Evolutionary conservation across 2,888 invertebrate genomes (phyloP), one percentile per base, ranked within the genome.

Genomic region (Microctonus hyperodae): DNA sequence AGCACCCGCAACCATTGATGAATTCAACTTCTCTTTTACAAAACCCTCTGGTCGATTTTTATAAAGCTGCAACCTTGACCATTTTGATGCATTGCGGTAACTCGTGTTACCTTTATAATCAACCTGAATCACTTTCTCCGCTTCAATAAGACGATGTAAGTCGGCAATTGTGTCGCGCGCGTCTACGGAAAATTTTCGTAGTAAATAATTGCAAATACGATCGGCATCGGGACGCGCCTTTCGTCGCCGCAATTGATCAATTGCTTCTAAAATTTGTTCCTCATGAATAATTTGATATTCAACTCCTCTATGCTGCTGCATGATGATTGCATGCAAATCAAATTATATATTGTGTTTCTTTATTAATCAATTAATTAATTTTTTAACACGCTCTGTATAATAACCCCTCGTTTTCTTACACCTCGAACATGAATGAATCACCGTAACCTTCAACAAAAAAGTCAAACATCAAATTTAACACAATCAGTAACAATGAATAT

Each of bases 31-130:
- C 74, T 79, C 88, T 79, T 80, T 89, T 83, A 79, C 86, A 22
- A 85, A 84, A 75, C 88, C 88, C 85, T 86, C 86, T 59, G 85
- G 82, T 56, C 83, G 79, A 72, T 83, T 84, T 70, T 83, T 84
- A 72, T 83, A 84, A 2, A 82, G 74, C 65, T 81, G 82, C 0
- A 84, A 71, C n/a, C 82, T 76, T 28, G 85, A 88, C 89, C 88
- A 91, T 86, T 90, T 93, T 60, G 91, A 90, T 57, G 93, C 92
- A 86, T 93, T 93, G 76, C 94, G 88, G 82, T 94, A 94, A 85
- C 93, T 93, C 74, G 91, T 92, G 85, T 90, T 92, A 77, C 94
- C 94, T 85, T 94, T 95, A 83, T 94, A 94, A 80, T 93, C 92
- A 33, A 94, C 94, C 87, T 92, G 92, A 72, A 91, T 88, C 64